Base-by-base conservation (phyloP, 2,797 vertebrate species). In the Tapera naevia region DNA sequence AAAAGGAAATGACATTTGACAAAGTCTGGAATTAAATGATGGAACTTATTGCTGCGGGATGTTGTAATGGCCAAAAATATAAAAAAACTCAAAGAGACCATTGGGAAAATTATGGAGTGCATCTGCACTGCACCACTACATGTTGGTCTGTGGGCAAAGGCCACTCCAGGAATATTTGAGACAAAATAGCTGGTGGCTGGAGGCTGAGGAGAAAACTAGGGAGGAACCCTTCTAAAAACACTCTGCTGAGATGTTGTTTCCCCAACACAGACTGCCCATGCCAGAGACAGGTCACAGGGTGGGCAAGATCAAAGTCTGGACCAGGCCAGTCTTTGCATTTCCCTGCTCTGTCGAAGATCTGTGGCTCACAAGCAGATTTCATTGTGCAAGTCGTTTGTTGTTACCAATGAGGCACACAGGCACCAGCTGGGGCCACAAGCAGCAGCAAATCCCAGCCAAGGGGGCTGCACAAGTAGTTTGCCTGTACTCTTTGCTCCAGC, bases 341-440 rank as follows among this genome's bases (percentile, higher is more conserved):
- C 25, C 28, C 17, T 64, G 71, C 75, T 43, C 45, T 45, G 56
- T 56, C 66, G 62, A 32, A 27, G 48, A 10, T 21, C 54, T 46
- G 30, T 3, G 0, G 43, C 32, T 51, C 48, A 11, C 22, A 8
- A 71, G n/a, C 24, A 46, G 48, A 18, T 50, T 28, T 57, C 54
- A 57, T 19, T 1, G 1, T 1, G 3, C n/a, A 64, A 39, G 25
- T 14, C 0, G 0, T 3, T 0, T 9, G 13, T 43, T 50, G 45
- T 21, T 54, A 25, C 25, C 5, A 10, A 35, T 2, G 2, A 67
- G 28, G 17, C 27, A 14, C 1, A 7, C 11, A 53, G 21, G 35
- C 19, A 50, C 12, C 18, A 8, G 18, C 19, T 33, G 37, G 33
- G 6, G 24, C n/a, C n/a, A n/a, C 11, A 0, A 2, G 18, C 25